Evolutionary conservation across 2,113 vertebrate genomes (phyloP).

Genomic region (Phodopus roborovskii): DNA sequence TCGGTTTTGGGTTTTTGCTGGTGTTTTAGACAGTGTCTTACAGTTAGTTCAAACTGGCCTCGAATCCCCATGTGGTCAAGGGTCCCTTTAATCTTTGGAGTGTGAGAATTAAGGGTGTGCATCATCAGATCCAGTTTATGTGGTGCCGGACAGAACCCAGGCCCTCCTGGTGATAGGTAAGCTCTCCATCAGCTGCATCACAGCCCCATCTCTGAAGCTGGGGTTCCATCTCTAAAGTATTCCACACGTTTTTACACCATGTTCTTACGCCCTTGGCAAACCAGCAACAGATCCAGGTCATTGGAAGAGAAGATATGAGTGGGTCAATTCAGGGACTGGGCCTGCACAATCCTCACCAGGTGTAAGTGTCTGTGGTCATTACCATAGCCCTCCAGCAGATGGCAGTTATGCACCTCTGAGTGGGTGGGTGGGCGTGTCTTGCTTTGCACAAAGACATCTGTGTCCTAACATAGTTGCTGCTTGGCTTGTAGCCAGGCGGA

Average conservation of each 20-base stretch:
- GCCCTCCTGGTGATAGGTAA: not conserved
- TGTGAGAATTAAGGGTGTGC: not conserved
- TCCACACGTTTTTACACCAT: not conserved
- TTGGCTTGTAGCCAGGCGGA: constrained; percentile 26
- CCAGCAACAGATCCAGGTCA: not conserved
- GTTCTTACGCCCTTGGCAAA: rapidly evolving
- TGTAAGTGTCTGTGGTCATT: not conserved
- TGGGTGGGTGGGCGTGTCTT: not conserved
- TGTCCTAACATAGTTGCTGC: not conserved
- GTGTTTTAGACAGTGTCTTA: not conserved
- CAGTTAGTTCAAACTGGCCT: not conserved
- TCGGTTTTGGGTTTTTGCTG: not conserved
- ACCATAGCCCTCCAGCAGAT: constrained; percentile 56
- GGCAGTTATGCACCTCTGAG: constrained; percentile 63
- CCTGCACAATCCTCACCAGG: not conserved
- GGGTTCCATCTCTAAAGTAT: not conserved
- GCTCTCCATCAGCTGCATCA: not conserved
- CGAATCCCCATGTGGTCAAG: not conserved
- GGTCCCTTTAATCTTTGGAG: not conserved
- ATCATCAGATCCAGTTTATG: not conserved
- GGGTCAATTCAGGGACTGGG: not conserved
- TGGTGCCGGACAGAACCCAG: not conserved
- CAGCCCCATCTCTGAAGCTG: not conserved
- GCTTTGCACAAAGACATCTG: not conserved
- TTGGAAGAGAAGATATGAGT: not conserved